These are phyloP conservation scores for Oscheius sp. DNA, from an alignment of 2,888 invertebrate species.

Conservation along the genomic window DNA sequence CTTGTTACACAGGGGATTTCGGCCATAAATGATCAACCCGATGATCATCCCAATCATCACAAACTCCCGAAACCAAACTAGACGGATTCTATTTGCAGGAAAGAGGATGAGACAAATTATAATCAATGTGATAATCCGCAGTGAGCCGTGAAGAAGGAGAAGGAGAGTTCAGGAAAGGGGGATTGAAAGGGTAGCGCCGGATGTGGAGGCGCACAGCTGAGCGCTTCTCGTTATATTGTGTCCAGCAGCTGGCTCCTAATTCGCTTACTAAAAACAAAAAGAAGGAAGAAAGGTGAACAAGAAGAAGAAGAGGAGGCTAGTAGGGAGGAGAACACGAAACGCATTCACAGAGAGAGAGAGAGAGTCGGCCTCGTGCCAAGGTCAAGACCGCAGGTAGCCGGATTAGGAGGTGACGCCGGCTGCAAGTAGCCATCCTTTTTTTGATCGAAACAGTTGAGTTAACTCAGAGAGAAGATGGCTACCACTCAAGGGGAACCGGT, in stretches of 20 bases:
- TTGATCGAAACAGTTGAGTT: conserved; percentile 5
- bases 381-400: conserved; percentile 33
- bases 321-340: neutral
- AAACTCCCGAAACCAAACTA: too few relatives aligned
- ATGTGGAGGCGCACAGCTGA: conserved; percentile 7
- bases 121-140: neutral
- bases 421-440: neutral
- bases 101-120: neutral
- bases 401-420: conserved; percentile 2
- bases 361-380: conserved; percentile 25
- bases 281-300: neutral
- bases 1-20: neutral
- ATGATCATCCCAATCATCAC: too few relatives aligned
- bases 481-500: neutral
- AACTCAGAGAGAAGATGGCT: neutral
- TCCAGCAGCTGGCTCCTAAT: neutral
- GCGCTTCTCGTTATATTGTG: conserved; percentile 17
- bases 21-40: neutral
- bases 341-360: conserved; percentile 11
- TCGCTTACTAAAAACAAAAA: too few relatives aligned
- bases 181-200: neutral
- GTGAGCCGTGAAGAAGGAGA: neutral
- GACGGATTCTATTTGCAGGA: neutral
- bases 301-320: conserved; percentile 2
- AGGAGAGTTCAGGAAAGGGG: neutral